Conservation (phyloP, 2,888 invertebrate genomes). For the Zygaena filipendulae region DNA sequence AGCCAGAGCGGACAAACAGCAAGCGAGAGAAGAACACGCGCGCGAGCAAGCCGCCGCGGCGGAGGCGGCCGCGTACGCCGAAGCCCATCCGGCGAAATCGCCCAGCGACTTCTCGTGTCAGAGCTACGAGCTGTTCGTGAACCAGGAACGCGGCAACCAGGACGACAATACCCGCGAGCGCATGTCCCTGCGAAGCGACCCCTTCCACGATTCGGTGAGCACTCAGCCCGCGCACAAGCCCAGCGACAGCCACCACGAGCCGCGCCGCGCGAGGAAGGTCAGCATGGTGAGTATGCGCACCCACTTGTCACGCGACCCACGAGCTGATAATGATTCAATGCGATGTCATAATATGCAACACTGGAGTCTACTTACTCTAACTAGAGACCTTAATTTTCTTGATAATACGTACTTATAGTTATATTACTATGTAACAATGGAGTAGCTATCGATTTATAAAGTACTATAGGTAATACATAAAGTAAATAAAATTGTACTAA, state of each 20-base stretch:
- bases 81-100: constrained; percentile 81
- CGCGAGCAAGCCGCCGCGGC: constrained; percentile 73
- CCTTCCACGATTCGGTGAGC: constrained; percentile 88
- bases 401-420: neutral
- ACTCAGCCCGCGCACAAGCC: constrained; percentile 76
- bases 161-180: constrained; percentile 92
- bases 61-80: constrained; percentile 72
- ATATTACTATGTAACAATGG: no score
- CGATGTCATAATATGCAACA: constrained; percentile 2
- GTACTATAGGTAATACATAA: no score
- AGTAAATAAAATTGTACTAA: no score
- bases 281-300: constrained; percentile 83
- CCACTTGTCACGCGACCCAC: constrained; percentile 27
- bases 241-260: constrained; percentile 60
- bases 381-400: no score
- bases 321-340: constrained; percentile 47
- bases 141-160: constrained; percentile 87
- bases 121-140: constrained; percentile 92
- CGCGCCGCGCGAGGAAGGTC: constrained; percentile 82
- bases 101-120: constrained; percentile 93
- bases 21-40: constrained; percentile 68
- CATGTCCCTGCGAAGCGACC: constrained; percentile 91
- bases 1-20: constrained; percentile 73
- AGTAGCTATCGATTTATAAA: no score
- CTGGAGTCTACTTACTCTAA: constrained; percentile 1